phyloP scores from a whole-genome alignment of 2,797 vertebrate species.

The Darevskia mixta region DNA sequence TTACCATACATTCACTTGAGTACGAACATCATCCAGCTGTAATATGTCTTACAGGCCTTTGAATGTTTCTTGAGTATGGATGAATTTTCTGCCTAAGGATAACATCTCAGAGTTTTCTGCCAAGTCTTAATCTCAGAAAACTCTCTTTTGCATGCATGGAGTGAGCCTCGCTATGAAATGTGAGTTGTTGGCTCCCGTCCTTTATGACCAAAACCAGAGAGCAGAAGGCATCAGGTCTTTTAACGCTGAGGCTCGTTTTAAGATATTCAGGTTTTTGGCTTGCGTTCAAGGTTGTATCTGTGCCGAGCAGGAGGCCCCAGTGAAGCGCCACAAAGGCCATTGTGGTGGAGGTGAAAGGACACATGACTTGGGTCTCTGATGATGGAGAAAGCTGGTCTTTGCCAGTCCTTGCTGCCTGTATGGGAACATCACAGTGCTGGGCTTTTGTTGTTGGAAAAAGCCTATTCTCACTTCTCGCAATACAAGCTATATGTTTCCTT shows the following conservation, averaged over 20 bases:
- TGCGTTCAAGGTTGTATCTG: not conserved
- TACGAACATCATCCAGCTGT: not conserved
- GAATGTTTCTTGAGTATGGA: not conserved
- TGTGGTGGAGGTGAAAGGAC: slow-evolving; percentile 19
- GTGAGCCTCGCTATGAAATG: not conserved
- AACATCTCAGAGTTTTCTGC: not conserved
- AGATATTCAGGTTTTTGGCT: not conserved
- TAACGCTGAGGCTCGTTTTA: not conserved
- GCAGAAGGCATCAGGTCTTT: slow-evolving; percentile 9
- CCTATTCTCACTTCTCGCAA: not conserved
- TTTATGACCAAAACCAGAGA: not conserved
- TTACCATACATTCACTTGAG: not conserved
- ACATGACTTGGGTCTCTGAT: not conserved
- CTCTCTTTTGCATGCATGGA: not conserved
- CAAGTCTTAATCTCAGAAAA: not conserved
- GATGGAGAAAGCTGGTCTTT: slow-evolving; percentile 32
- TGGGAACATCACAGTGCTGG: not conserved
- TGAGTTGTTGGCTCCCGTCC: not conserved
- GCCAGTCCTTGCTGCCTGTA: slow-evolving; percentile 16
- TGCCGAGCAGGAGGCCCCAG: not conserved
- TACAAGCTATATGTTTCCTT: slow-evolving; percentile 23
- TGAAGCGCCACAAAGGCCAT: slow-evolving; percentile 12
- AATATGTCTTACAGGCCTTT: not conserved
- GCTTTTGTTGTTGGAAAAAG: not conserved
- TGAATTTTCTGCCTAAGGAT: not conserved